Conservation (phyloP, 2,113 vertebrate species). For the Campylomormyrus numenius region DNA sequence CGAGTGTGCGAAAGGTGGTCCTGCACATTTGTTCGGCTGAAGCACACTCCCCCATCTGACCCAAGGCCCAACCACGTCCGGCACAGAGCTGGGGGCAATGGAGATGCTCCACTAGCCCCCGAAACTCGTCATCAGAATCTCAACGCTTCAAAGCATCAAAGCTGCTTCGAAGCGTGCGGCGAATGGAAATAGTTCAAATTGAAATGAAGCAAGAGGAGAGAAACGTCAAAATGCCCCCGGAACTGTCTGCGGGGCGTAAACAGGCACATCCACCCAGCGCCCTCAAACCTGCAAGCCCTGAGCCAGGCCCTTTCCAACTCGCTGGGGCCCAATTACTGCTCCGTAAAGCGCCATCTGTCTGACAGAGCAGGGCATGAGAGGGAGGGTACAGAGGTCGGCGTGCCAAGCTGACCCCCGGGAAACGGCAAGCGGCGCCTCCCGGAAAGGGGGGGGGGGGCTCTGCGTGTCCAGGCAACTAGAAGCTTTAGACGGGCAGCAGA, state of each 20-base stretch:
- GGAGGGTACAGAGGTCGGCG: background rate
- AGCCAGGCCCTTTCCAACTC: too few species aligned
- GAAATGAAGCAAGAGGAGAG: slow-evolving; percentile 16
- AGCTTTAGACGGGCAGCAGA: background rate
- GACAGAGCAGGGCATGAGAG: background rate
- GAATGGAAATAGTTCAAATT: background rate
- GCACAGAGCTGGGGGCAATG: background rate
- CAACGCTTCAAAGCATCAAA: background rate
- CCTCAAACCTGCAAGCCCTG: background rate
- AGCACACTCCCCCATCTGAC: background rate
- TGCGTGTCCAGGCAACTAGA: background rate
- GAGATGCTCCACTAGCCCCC: background rate
- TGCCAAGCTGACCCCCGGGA: background rate
- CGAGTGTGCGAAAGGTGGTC: background rate
- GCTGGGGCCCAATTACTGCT: background rate
- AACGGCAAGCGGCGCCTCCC: background rate
- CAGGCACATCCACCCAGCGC: background rate
- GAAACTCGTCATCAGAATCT: background rate
- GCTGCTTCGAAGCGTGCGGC: background rate
- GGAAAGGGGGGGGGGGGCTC: background rate
- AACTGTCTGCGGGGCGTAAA: background rate
- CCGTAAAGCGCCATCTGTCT: background rate
- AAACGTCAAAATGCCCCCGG: background rate
- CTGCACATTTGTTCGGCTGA: background rate
- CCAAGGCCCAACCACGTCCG: background rate